These are phyloP conservation scores for Podarcis siculus DNA, from an alignment of 2,797 vertebrate species.

Conservation along the genomic window DNA sequence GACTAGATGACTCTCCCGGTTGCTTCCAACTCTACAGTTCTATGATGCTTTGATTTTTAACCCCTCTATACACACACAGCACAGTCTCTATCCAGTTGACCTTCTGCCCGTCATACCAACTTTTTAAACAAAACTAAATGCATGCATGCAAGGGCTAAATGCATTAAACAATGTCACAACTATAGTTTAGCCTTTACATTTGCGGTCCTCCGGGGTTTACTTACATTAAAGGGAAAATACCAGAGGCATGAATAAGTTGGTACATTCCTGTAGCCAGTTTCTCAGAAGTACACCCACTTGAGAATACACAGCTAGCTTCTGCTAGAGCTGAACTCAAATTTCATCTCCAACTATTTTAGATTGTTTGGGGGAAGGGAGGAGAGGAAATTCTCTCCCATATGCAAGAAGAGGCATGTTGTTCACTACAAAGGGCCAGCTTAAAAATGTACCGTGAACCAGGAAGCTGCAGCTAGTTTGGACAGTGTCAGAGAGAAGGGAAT, in stretches of 20 bases:
- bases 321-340: not conserved
- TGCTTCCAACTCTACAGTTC: not conserved
- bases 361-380: not conserved
- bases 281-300: constrained; percentile 2
- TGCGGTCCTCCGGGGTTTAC: not conserved
- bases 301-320: constrained; percentile 1
- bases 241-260: not conserved
- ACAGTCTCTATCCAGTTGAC: not conserved
- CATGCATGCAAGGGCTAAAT: not conserved
- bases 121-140: not conserved
- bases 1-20: no score
- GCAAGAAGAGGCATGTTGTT: not conserved
- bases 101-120: not conserved
- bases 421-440: not conserved
- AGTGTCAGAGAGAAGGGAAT: not conserved
- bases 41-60: not conserved
- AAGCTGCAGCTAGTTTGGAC: not conserved
- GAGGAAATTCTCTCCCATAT: not conserved
- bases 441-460: not conserved
- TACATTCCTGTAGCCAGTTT: not conserved
- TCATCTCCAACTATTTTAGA: constrained; percentile 10
- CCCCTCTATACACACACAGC: not conserved
- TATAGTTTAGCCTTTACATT: not conserved
- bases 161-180: not conserved
- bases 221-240: not conserved